Percentiles rank a stretch among this genome's conserved stretches.
Evolutionary conservation across 2,797 vertebrate species (phyloP).

Genomic region (Sebastiscus albofasciatus): DNA sequence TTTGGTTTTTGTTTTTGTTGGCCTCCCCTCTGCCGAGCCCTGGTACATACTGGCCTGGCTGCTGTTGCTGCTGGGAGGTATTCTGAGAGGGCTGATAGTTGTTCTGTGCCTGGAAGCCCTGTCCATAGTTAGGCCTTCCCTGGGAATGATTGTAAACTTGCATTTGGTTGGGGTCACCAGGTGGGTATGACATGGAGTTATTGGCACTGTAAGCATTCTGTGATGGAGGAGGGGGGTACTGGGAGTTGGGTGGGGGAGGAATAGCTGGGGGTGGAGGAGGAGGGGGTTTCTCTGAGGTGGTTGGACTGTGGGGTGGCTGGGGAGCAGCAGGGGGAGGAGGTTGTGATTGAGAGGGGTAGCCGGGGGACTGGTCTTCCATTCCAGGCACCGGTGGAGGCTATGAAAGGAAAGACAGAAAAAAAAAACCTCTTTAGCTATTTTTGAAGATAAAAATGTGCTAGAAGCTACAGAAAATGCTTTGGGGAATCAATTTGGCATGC

Average conservation of each 20-base stretch:
- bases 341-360: constrained; percentile 78
- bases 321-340: constrained; percentile 78
- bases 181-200: constrained; percentile 76
- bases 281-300: constrained; percentile 82
- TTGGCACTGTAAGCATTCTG: constrained; percentile 76
- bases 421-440: neutral
- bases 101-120: constrained; percentile 75
- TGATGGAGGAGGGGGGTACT: constrained; percentile 76
- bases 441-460: neutral
- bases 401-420: neutral
- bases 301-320: constrained; percentile 84
- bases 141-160: constrained; percentile 79
- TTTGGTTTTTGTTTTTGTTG: constrained; percentile 83
- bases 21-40: constrained; percentile 78
- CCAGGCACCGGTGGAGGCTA: constrained; percentile 83
- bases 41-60: constrained; percentile 67
- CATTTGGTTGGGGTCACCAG: constrained; percentile 77
- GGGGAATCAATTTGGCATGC: neutral
- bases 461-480: neutral
- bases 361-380: constrained; percentile 81
- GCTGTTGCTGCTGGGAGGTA: constrained; percentile 70
- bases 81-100: constrained; percentile 75
- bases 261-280: constrained; percentile 79
- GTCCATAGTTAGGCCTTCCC: constrained; percentile 74
- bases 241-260: constrained; percentile 78